These are phyloP conservation scores for Lycopodina hypogea DNA, from an alignment of 37 sponge, comb jelly and placozoan genomes.

Conservation along the genomic window DNA sequence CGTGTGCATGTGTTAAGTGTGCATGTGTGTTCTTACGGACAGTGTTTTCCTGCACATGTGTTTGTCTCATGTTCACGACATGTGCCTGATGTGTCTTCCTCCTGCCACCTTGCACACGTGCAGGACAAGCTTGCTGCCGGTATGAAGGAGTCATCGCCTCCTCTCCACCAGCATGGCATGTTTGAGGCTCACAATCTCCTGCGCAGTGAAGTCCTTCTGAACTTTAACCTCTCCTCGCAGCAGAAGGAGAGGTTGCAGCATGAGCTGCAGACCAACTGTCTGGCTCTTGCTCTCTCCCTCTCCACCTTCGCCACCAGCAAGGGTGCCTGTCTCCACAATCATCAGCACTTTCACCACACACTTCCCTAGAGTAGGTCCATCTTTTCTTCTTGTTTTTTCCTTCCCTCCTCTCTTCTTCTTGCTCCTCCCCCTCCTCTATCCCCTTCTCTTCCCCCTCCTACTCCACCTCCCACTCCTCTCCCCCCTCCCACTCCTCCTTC, in stretches of 20 bases:
- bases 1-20: too few species aligned
- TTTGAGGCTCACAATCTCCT: slow-evolving; percentile 50
- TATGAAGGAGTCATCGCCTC: slow-evolving; percentile 37
- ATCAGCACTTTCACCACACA: slow-evolving; percentile 13
- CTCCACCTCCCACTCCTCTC: too few species aligned
- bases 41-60: too few species aligned
- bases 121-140: slow-evolving; percentile 34
- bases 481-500: background rate
- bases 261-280: slow-evolving; percentile 31
- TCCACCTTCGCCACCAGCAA: slow-evolving; percentile 25
- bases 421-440: too few species aligned
- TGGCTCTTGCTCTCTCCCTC: slow-evolving; percentile 34
- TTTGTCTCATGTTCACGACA: background rate
- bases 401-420: too few species aligned
- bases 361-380: slow-evolving; percentile 11
- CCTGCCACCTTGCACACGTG: background rate
- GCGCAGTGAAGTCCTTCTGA: slow-evolving; percentile 10
- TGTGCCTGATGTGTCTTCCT: background rate
- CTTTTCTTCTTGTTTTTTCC: too few species aligned
- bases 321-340: slow-evolving; percentile 7
- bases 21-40: too few species aligned
- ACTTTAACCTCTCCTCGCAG: background rate
- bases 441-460: too few species aligned
- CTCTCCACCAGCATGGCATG: slow-evolving; percentile 43
- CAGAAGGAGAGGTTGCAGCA: background rate